Base-by-base conservation (phyloP, 2,113 vertebrate genomes). In the Limanda limanda region DNA sequence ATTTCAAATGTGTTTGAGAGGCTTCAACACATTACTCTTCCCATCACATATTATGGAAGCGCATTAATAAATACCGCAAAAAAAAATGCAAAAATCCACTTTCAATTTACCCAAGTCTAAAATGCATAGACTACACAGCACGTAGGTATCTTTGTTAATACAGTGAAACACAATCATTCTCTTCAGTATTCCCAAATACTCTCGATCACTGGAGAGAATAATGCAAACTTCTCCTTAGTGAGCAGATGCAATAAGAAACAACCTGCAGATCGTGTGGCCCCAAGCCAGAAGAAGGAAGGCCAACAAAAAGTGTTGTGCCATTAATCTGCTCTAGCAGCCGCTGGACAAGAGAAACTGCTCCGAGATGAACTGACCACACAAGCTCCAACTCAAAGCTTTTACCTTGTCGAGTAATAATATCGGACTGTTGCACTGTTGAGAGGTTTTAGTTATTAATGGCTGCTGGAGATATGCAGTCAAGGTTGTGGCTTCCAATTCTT, bases 261-360 rank as follows among this genome's bases (percentile, higher is more conserved):
- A 76, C 61, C 76, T 82, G 59, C 69, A 75, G 68, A 74, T 60
- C 21, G 31, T 25, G 83, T 25, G 83, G 84, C 71, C 14, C 24
- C 8, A 35, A 25, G 76, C 86, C 84, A 86, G 61, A 52, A 71
- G 15, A 62, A 54, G 61, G 25, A 64, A 48, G 68, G 35, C 47
- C 3, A 35, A 76, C 71, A 84, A 67, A 64, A 78, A 67, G 47
- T 31, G 31, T 20, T 15, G 21, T 66, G 79, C 31, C 58, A 85
- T 85, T 78, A 77, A 86, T 84, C 77, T 83, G 48, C 42, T 54
- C 23, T 63, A 70, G 62, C 81, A 62, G 42, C 58, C 4, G n/a
- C 45, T 18, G 54, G 27, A 81, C 24, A 79, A 63, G 35, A 84
- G 35, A 61, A 69, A 63, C 25, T 37, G 58, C 57, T 57, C 70